Evolutionary conservation across 1,140 invertebrate species (phyloP).

Genomic region (Pteromalus puparum): DNA sequence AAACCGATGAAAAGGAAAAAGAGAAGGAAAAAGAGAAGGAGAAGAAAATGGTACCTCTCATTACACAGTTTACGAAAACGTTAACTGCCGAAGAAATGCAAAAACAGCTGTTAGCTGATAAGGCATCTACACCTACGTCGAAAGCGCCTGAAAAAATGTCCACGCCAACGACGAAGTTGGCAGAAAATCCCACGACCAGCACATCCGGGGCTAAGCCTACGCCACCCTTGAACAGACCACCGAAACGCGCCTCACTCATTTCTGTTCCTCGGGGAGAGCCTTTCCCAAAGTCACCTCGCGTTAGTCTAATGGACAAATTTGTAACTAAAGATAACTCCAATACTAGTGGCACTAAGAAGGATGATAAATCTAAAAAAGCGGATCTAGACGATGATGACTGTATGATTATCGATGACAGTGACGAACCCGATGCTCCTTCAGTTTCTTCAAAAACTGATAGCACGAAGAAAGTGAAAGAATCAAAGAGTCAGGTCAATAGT

Average conservation of each 20-base stretch:
- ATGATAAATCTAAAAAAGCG: neutral
- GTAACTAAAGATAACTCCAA: conserved; percentile 27
- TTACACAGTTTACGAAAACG: conserved; percentile 78
- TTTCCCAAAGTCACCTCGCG: conserved; percentile 58
- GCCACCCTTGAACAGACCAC: conserved; percentile 55
- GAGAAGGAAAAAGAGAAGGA: conserved; percentile 61
- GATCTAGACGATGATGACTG: conserved; percentile 48
- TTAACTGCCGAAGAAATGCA: conserved; percentile 74
- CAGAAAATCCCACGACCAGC: conserved; percentile 49
- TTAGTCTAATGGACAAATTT: conserved; percentile 60
- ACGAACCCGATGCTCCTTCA: neutral
- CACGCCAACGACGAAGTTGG: conserved; percentile 44
- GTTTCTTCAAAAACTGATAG: neutral
- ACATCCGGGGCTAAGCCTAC: conserved; percentile 41
- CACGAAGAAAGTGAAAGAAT: neutral
- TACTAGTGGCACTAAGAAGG: neutral
- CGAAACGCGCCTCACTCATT: conserved; percentile 67
- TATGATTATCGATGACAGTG: conserved; percentile 50
- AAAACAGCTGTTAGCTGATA: conserved; percentile 62
- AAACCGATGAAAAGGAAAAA: conserved; percentile 56
- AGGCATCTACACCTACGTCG: neutral
- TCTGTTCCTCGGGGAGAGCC: conserved; percentile 65
- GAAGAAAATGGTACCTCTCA: conserved; percentile 74
- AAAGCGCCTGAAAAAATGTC: conserved; percentile 14
- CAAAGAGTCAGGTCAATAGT: neutral